Conservation (phyloP, 1,140 invertebrate genomes). For the Brachionus asplanchnoidis region DNA sequence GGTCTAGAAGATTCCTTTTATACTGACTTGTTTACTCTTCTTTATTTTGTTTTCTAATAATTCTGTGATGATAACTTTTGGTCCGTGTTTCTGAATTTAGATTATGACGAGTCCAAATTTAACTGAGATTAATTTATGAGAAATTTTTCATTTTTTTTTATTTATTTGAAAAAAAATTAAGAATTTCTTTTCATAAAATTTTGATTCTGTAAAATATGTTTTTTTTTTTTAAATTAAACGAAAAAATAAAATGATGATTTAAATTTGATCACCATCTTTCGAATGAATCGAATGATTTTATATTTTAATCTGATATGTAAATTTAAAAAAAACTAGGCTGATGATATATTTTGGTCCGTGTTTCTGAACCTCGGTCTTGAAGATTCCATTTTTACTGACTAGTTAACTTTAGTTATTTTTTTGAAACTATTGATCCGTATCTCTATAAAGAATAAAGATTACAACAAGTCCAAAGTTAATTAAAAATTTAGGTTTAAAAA, state of each 20-base stretch:
- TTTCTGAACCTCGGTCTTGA: constrained; percentile 18
- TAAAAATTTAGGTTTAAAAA: background rate
- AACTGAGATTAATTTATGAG: background rate
- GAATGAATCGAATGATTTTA: constrained; percentile 37
- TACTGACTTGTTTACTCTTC: background rate
- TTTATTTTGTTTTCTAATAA: background rate
- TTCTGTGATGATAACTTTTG: background rate
- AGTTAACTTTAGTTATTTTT: background rate
- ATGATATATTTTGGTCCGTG: constrained; percentile 30
- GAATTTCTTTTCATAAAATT: background rate
- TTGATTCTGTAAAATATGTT: no score
- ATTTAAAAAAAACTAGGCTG: background rate
- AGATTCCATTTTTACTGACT: background rate
- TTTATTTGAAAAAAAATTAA: background rate
- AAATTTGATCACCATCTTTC: constrained; percentile 35
- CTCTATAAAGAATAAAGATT: background rate
- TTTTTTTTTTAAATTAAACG: no score
- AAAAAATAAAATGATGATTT: constrained; percentile 39
- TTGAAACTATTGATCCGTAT: constrained; percentile 2
- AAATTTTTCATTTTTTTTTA: background rate
- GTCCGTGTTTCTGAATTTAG: constrained; percentile 4
- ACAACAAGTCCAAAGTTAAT: background rate
- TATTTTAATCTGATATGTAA: background rate
- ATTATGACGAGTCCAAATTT: background rate
- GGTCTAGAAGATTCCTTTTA: background rate